A percentile compares a stretch with the other conserved stretches of the same genome.
Conservation (phyloP, 2,888 invertebrate species). For the Epinotia ramella region DNA sequence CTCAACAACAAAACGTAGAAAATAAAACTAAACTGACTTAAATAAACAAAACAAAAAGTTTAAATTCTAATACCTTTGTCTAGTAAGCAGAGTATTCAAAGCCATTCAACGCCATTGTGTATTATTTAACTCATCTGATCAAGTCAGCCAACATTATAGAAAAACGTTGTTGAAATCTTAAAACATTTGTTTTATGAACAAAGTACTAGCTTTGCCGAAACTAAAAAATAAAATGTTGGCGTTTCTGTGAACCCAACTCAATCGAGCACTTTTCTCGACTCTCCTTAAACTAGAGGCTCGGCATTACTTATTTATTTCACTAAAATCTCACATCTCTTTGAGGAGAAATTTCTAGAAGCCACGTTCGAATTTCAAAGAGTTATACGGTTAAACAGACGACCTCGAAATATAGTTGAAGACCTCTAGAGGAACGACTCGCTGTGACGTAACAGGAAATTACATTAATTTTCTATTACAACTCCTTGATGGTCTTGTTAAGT, state of each 20-base stretch:
- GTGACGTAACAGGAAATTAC: conserved; percentile 41
- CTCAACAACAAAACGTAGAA: conserved; percentile 29
- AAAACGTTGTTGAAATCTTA: conserved; percentile 24
- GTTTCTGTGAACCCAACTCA: conserved; percentile 36
- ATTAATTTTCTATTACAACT: conserved; percentile 39
- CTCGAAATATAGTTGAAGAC: conserved; percentile 40
- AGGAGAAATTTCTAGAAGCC: conserved; percentile 58
- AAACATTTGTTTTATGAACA: conserved; percentile 13
- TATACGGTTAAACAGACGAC: conserved; percentile 28
- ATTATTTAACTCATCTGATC: conserved; percentile 18
- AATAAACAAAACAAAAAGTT: conserved; percentile 33
- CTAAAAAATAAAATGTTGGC: conserved; percentile 29
- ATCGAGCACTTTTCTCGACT: conserved; percentile 44
- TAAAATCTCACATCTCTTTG: conserved; percentile 69
- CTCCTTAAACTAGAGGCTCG: conserved; percentile 61
- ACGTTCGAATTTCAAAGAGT: conserved; percentile 51
- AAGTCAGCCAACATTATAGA: conserved; percentile 28
- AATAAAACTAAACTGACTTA: conserved; percentile 32
- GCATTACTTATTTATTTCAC: conserved; percentile 66
- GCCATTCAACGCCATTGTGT: conserved; percentile 19
- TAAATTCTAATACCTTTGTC: conserved; percentile 18
- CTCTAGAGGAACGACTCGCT: conserved; percentile 22
- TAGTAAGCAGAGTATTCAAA: conserved; percentile 34
- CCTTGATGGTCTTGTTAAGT: conserved; percentile 31
- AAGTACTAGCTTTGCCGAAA: conserved; percentile 15